phyloP scores from a whole-genome alignment of 2,888 invertebrate species.

The Bruchidius siliquastri region DNA sequence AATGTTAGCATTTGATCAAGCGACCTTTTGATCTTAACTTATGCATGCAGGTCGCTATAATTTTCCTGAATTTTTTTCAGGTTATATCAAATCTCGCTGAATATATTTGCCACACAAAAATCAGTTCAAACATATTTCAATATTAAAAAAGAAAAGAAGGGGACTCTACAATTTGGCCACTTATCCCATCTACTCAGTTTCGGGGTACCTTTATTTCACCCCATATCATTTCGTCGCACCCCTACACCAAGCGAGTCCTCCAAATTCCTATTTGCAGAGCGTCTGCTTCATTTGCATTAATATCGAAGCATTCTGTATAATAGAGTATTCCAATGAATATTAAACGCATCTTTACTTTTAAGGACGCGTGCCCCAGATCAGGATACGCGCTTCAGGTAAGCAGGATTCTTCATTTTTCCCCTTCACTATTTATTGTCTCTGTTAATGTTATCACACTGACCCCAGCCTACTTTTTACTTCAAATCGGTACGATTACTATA shows the following conservation, averaged over 20 bases:
- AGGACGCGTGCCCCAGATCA: background rate
- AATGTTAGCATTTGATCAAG: no score
- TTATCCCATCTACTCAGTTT: background rate
- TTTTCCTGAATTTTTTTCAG: background rate
- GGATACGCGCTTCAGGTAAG: background rate
- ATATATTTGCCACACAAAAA: background rate
- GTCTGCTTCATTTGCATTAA: background rate
- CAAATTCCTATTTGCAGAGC: background rate
- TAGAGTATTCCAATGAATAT: background rate
- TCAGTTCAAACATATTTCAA: background rate
- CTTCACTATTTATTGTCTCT: no score
- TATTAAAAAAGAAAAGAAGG: background rate
- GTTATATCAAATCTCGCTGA: background rate
- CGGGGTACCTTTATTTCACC: background rate
- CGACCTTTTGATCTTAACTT: no score
- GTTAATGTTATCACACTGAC: no score
- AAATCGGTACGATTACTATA: no score
- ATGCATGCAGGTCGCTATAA: background rate
- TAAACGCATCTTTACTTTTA: background rate
- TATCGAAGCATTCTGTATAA: background rate
- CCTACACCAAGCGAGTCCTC: background rate
- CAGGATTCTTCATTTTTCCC: no score
- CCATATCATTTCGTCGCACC: background rate
- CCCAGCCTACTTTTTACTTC: no score
- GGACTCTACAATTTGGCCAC: background rate